Percentiles rank a stretch among this genome's conserved stretches.
phyloP scores from a whole-genome alignment of 2,888 invertebrate species.

The Strigamia transsilvanica region DNA sequence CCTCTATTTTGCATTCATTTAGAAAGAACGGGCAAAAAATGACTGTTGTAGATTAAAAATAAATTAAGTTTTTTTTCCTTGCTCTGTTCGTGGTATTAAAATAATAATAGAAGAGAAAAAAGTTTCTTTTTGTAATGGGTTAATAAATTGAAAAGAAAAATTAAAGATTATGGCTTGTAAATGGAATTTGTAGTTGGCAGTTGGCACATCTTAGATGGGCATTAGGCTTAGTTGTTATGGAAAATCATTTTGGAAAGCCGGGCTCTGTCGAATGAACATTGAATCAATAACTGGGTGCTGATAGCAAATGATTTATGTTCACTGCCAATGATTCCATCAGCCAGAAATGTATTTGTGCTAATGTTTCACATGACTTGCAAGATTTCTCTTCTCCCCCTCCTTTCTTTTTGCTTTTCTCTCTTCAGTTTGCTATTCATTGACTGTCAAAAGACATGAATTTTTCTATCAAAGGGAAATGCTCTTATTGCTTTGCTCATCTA shows the following conservation, averaged over 20 bases:
- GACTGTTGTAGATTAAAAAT: background rate
- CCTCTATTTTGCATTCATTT: conserved; percentile 18
- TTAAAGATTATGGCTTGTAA: background rate
- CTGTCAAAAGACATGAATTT: conserved; percentile 43
- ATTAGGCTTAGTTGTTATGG: conserved; percentile 25
- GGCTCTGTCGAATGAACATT: background rate
- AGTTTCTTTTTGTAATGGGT: background rate
- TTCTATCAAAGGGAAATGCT: conserved; percentile 42
- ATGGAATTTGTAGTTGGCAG: background rate
- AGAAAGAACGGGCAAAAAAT: background rate
- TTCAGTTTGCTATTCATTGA: conserved; percentile 33
- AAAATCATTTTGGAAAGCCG: conserved; percentile 23
- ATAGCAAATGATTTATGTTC: conserved; percentile 43
- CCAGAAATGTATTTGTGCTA: conserved; percentile 42
- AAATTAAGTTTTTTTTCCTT: background rate
- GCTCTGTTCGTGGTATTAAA: background rate
- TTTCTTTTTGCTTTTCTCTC: conserved; percentile 31
- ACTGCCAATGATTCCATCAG: conserved; percentile 42
- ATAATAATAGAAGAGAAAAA: background rate
- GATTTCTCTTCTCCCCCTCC: conserved; percentile 20
- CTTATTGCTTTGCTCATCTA: conserved; percentile 39
- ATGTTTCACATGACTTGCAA: conserved; percentile 37
- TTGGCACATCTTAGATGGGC: conserved; percentile 11
- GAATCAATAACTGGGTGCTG: conserved; percentile 35
- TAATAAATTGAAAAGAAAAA: conserved; percentile 8